Percentiles rank a stretch among this genome's conserved stretches.
Evolutionary conservation across 2,888 invertebrate genomes (phyloP).

Genomic region (Linhomoeus sp.): DNA sequence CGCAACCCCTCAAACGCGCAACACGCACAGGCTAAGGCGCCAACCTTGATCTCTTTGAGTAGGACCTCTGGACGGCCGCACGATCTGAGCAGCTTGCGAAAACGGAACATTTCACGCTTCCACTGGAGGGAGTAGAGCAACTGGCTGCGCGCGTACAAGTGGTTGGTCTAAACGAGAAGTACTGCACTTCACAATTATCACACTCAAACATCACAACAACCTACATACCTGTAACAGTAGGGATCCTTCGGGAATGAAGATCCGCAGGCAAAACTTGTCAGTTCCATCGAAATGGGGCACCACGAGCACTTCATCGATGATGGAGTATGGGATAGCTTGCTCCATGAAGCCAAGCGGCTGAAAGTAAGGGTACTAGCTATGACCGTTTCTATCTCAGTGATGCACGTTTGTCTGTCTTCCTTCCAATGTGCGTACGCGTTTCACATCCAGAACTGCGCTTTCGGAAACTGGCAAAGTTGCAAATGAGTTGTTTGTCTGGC

Average conservation of each 20-base stretch:
- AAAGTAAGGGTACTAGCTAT: conserved; percentile 7
- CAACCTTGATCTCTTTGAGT: conserved; percentile 51
- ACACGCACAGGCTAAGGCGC: too few species aligned
- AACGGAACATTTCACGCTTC: conserved; percentile 57
- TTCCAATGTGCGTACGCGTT: too few species aligned
- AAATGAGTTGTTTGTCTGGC: too few species aligned
- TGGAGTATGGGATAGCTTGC: conserved; percentile 45
- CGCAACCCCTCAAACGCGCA: too few species aligned
- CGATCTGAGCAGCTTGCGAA: conserved; percentile 46
- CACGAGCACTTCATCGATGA: conserved; percentile 54
- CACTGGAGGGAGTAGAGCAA: conserved; percentile 59
- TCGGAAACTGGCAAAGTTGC: too few species aligned
- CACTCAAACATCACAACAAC: too few species aligned
- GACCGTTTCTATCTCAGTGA: too few species aligned
- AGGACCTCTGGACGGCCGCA: conserved; percentile 49
- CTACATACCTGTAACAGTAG: conserved; percentile 42
- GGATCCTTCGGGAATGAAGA: conserved; percentile 53
- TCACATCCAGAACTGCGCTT: too few species aligned
- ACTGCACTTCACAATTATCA: background rate
- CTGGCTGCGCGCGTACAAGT: conserved; percentile 57
- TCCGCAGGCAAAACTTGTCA: conserved; percentile 53
- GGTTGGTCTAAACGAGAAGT: conserved; percentile 44
- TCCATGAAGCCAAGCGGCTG: conserved; percentile 39
- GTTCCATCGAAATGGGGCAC: conserved; percentile 56
- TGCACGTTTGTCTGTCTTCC: too few species aligned